These are phyloP conservation scores for Eugnorisma glareosa DNA, from an alignment of 2,888 invertebrate genomes.

Conservation along the genomic window DNA sequence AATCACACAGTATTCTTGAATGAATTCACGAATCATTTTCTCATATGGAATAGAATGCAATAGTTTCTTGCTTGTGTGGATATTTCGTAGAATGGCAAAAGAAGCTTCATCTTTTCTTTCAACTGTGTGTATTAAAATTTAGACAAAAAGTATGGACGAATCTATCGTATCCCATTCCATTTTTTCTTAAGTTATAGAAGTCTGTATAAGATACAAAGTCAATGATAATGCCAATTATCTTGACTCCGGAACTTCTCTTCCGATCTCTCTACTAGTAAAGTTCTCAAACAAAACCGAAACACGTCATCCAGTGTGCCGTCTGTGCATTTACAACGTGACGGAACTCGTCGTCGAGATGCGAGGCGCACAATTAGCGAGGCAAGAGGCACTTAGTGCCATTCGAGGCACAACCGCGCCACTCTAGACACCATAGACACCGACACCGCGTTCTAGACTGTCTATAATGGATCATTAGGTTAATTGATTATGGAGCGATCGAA, in stretches of 20 bases:
- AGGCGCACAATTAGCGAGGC: slow-evolving; percentile 79
- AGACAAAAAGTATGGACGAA: not conserved
- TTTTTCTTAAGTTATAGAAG: not conserved
- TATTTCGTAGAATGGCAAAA: not conserved
- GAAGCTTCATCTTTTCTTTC: not conserved
- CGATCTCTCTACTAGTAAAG: not conserved
- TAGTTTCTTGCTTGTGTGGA: not conserved
- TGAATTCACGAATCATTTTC: slow-evolving; percentile 62
- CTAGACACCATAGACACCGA: slow-evolving; percentile 50
- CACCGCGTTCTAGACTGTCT: slow-evolving; percentile 50
- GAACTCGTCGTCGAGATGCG: slow-evolving; percentile 58
- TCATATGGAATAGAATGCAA: slow-evolving; percentile 22
- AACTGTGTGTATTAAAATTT: not conserved
- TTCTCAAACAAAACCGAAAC: slow-evolving; percentile 16
- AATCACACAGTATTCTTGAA: slow-evolving; percentile 71
- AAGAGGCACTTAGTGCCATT: slow-evolving; percentile 81
- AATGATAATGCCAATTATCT: slow-evolving; percentile 3
- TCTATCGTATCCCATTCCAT: not conserved
- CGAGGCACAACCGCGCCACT: slow-evolving; percentile 71
- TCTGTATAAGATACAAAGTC: not conserved
- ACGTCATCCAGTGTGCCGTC: slow-evolving; percentile 31
- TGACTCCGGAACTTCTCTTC: not conserved
- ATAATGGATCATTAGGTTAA: slow-evolving; percentile 58
- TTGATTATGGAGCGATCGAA: slow-evolving; percentile 32
- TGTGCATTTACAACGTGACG: slow-evolving; percentile 49